Conservation (phyloP, 2,888 invertebrate genomes). For the Ganaspis brasiliensis region DNA sequence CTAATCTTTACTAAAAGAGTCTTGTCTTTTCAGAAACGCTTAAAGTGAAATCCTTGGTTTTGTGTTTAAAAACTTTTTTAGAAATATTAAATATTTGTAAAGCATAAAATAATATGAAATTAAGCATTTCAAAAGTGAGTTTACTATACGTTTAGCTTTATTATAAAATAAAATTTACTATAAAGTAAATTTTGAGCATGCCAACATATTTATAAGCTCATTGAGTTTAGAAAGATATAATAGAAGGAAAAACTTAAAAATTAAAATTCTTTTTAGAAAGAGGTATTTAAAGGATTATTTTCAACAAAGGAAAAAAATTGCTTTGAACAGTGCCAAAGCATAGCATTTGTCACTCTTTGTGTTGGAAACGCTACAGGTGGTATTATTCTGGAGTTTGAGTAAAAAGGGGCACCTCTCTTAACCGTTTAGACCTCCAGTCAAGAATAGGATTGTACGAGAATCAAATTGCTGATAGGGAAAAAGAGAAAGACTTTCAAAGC, state of each 20-base stretch:
- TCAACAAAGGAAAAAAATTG: slow-evolving; percentile 1
- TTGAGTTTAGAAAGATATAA: no score
- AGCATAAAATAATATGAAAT: no score
- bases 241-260: no score
- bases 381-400: slow-evolving; percentile 56
- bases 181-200: no score
- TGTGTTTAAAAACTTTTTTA: neutral
- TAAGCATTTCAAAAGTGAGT: no score
- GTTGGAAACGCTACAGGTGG: slow-evolving; percentile 70
- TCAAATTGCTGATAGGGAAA: slow-evolving; percentile 32
- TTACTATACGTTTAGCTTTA: no score
- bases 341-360: slow-evolving; percentile 50
- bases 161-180: no score
- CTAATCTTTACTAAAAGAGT: slow-evolving; percentile 19
- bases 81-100: neutral
- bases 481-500: slow-evolving; percentile 18
- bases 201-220: no score
- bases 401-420: slow-evolving; percentile 27
- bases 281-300: neutral
- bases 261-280: no score
- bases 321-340: slow-evolving; percentile 46
- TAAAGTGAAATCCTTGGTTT: neutral
- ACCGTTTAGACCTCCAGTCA: slow-evolving; percentile 6
- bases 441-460: slow-evolving; percentile 32
- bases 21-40: neutral